Conservation (phyloP, 2,113 vertebrate genomes). For the Sinocyclocheilus grahami region DNA sequence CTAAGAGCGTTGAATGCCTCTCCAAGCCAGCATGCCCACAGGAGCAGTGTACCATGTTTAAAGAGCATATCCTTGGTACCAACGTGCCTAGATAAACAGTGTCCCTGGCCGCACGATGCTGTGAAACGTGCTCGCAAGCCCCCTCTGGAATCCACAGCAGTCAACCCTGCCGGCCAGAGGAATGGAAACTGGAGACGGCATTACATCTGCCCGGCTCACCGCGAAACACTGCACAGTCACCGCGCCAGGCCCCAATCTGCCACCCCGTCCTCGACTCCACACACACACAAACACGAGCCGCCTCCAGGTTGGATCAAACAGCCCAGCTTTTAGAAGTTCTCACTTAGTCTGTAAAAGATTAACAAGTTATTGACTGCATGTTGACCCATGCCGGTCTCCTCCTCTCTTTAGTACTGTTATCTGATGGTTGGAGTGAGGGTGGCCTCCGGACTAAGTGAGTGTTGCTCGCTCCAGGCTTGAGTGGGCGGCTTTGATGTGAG, state of each 20-base stretch:
- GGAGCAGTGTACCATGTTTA: slow-evolving; percentile 44
- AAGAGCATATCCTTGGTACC: slow-evolving; percentile 48
- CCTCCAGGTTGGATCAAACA: slow-evolving; percentile 52
- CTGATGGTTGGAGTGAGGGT: slow-evolving; percentile 59
- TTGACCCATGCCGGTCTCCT: slow-evolving; percentile 54
- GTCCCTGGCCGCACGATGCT: slow-evolving; percentile 55
- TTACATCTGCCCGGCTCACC: slow-evolving; percentile 11
- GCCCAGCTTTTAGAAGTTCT: slow-evolving; percentile 58
- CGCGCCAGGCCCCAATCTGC: slow-evolving; percentile 14
- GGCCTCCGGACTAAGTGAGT: slow-evolving; percentile 59
- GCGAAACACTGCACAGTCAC: slow-evolving; percentile 34
- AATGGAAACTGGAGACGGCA: slow-evolving; percentile 34
- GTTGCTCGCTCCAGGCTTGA: slow-evolving; percentile 51
- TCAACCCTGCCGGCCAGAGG: slow-evolving; percentile 44
- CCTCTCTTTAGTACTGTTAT: slow-evolving; percentile 58
- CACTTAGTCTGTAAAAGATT: slow-evolving; percentile 66
- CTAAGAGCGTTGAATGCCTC: slow-evolving; percentile 38
- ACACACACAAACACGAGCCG: slow-evolving; percentile 24
- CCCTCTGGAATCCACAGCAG: slow-evolving; percentile 48
- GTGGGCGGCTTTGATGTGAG: slow-evolving; percentile 64
- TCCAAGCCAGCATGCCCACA: slow-evolving; percentile 39
- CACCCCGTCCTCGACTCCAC: slow-evolving; percentile 4
- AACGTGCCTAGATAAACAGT: slow-evolving; percentile 59
- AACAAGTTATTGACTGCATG: slow-evolving; percentile 63
- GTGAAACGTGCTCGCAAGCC: slow-evolving; percentile 34